Conservation (phyloP, 1,140 invertebrate species). For the Plodia interpunctella region DNA sequence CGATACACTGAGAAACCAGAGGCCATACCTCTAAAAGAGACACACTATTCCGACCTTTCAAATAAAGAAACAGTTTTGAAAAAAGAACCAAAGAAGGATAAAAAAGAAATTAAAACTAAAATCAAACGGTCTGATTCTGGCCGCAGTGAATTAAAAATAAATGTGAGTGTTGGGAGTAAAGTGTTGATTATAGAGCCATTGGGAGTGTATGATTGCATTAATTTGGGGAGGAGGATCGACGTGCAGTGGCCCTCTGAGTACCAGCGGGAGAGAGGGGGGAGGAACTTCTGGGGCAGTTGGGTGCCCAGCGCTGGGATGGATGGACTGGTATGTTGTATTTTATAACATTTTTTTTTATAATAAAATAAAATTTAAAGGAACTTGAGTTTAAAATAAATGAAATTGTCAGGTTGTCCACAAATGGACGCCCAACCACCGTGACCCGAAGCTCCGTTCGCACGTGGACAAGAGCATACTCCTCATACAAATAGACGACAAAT, state of each 20-base stretch:
- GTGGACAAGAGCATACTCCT: constrained; percentile 93
- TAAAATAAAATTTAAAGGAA: not conserved
- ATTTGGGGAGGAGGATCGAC: constrained; percentile 91
- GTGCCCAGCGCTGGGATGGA: constrained; percentile 93
- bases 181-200: constrained; percentile 78
- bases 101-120: constrained; percentile 64
- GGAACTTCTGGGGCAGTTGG: constrained; percentile 93
- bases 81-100: constrained; percentile 59
- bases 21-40: constrained; percentile 52
- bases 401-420: constrained; percentile 87
- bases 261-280: constrained; percentile 89
- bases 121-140: constrained; percentile 71
- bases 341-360: constrained; percentile 11
- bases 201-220: constrained; percentile 90
- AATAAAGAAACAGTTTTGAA: constrained; percentile 58
- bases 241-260: constrained; percentile 94
- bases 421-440: constrained; percentile 93
- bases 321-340: constrained; percentile 80
- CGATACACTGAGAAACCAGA: constrained; percentile 68
- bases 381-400: no score
- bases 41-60: constrained; percentile 59
- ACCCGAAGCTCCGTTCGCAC: constrained; percentile 90
- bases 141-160: constrained; percentile 74
- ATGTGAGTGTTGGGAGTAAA: constrained; percentile 71
- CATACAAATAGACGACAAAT: constrained; percentile 94